phyloP scores from a whole-genome alignment of 2,113 vertebrate species.

The Channa argus region DNA sequence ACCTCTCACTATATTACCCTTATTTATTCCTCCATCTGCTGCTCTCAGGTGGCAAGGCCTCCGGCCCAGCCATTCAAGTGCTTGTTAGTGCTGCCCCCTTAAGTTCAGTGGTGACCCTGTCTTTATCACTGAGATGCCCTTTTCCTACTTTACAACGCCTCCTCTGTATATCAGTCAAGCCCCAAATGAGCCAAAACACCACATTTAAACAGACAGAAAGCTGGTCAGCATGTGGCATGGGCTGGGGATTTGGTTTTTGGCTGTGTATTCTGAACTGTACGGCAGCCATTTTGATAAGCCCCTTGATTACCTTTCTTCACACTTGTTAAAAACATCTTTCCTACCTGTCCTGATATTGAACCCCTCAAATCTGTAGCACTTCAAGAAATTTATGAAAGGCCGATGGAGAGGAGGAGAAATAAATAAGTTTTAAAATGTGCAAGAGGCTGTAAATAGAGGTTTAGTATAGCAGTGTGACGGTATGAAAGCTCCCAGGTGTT shows the following conservation, averaged over 20 bases:
- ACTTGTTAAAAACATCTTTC: constrained; percentile 46
- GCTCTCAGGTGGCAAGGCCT: constrained; percentile 50
- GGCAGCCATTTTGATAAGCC: constrained; percentile 36
- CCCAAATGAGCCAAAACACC: constrained; percentile 62
- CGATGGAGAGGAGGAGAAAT: constrained; percentile 32
- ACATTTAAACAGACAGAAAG: constrained; percentile 41
- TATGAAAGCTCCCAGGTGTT: constrained; percentile 72
- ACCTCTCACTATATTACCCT: constrained; percentile 43
- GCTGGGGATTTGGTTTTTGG: constrained; percentile 23
- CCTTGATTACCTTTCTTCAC: constrained; percentile 42
- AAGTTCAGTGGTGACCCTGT: constrained; percentile 48
- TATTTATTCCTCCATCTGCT: constrained; percentile 58
- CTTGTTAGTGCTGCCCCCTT: constrained; percentile 74
- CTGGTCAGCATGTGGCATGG: constrained; percentile 22
- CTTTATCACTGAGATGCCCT: constrained; percentile 59
- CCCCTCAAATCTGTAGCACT: constrained; percentile 59
- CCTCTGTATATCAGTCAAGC: constrained; percentile 57
- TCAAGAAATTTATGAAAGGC: constrained; percentile 59
- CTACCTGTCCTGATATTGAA: constrained; percentile 18
- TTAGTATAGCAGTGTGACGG: constrained; percentile 49
- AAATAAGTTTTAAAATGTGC: constrained; percentile 41
- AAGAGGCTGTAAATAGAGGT: constrained; percentile 66
- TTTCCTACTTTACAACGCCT: constrained; percentile 49
- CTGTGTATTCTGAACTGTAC: constrained; percentile 2
- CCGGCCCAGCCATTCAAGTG: constrained; percentile 38